Percentiles rank a stretch among this genome's conserved stretches.
These are phyloP conservation scores for Carabus problematicus DNA, from an alignment of 2,888 invertebrate species.

Conservation along the genomic window DNA sequence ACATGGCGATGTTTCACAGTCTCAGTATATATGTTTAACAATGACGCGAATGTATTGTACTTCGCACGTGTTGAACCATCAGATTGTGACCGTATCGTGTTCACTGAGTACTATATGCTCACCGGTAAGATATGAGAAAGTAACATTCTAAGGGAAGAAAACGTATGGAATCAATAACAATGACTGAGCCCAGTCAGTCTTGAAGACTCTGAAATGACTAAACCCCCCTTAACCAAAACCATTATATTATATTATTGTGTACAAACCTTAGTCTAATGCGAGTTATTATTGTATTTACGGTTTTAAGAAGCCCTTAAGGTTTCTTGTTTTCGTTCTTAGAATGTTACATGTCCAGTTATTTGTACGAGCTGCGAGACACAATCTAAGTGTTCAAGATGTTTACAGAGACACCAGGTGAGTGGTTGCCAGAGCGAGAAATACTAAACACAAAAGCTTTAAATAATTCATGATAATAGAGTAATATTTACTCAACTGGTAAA, in stretches of 20 bases:
- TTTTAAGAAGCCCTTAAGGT: conserved; percentile 41
- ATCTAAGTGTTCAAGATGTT: conserved; percentile 19
- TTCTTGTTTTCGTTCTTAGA: conserved; percentile 14
- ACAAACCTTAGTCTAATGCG: conserved; percentile 47
- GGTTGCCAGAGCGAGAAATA: conserved; percentile 25
- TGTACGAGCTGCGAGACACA: not conserved
- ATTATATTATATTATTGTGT: conserved; percentile 49
- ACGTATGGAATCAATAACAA: conserved; percentile 17
- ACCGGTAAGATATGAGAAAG: not conserved
- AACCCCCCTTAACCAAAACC: conserved; percentile 41
- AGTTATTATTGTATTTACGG: conserved; percentile 48
- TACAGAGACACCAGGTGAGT: conserved; percentile 27
- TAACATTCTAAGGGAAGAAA: conserved; percentile 10
- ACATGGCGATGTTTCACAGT: conserved; percentile 16
- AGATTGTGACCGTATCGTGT: conserved; percentile 26
- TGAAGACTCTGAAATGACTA: conserved; percentile 19
- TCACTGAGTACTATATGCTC: not conserved
- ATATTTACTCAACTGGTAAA: conserved; percentile 37
- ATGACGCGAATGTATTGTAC: conserved; percentile 24
- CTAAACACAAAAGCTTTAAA: conserved; percentile 36
- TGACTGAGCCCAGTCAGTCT: conserved; percentile 12
- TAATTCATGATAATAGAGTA: conserved; percentile 33
- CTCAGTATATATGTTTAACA: conserved; percentile 22
- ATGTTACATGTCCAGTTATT: not conserved
- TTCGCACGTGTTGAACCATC: conserved; percentile 28